Base-by-base conservation (phyloP, 2,797 vertebrate species). In the Nyctibius grandis region DNA sequence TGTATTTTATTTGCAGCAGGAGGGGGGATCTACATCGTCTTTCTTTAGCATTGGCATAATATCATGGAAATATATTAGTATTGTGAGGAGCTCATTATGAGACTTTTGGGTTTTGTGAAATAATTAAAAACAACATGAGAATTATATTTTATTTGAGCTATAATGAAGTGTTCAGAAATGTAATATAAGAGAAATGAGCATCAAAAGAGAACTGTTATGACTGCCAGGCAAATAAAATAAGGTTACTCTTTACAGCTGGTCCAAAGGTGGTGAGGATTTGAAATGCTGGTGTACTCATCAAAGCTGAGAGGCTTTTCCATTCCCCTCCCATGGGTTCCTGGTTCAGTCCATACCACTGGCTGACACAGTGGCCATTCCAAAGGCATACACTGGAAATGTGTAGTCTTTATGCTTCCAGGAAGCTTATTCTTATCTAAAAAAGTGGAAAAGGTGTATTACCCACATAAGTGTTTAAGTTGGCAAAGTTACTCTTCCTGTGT, bases 81-180 rank as follows among this genome's bases (percentile, higher is more conserved):
- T 61, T 82, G 84, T 18, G 1, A 72, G 75, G 91, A 93, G 88
- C 88, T 97, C 90, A 22, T 96, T 93, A 93, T 74, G 68, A 96
- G 95, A 85, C 93, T 93, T 94, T 59, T 75, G 81, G 91, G 75
- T 77, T 94, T 91, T 77, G 78, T 81, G 93, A 89, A 92, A 88
- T 96, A 95, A 96, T 96, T 96, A 96, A 96, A 96, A 94, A 94
- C 96, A 95, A 92, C 86, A 28, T 1, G 75, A 95, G 91, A 95
- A 90, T 93, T 93, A 81, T 63, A 33, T 95, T 96, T 96, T 87
- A 83, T 95, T 92, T 95, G 93, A 93, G 88, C 57, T 89, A 33
- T 95, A 84, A 95, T 88, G 84, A 93, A 92, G 75, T 77, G 82
- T 91, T 95, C 86, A 85, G 73, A 85, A 94, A 94, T 85, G 86